Evolutionary conservation across 2,888 invertebrate genomes (phyloP).

Genomic region (Plagodis dolabraria): DNA sequence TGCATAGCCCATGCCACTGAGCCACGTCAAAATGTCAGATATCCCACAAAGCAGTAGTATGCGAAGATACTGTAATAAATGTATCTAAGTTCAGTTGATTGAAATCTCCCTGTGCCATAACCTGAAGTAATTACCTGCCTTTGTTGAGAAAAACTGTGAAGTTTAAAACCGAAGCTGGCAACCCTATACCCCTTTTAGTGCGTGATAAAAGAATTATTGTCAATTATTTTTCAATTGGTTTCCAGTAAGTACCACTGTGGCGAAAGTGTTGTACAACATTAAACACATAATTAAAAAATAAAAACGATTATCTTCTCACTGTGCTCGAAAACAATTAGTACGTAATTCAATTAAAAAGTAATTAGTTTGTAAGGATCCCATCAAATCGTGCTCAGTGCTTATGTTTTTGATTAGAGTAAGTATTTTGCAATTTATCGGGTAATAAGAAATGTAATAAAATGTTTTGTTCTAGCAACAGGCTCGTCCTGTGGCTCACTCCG

Average conservation of each 20-base stretch:
- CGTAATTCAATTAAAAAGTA: neutral
- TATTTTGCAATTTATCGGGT: neutral
- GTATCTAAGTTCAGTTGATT: too few relatives aligned
- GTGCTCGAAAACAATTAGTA: neutral
- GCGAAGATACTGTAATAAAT: too few relatives aligned
- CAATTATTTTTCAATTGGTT: slow-evolving; percentile 1
- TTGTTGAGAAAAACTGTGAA: too few relatives aligned
- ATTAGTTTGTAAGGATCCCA: neutral
- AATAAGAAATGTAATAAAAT: neutral
- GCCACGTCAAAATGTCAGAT: too few relatives aligned
- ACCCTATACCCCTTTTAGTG: too few relatives aligned
- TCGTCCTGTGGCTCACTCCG: too few relatives aligned
- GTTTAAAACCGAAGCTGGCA: too few relatives aligned
- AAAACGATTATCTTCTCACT: neutral
- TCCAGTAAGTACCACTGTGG: neutral
- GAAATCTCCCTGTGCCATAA: too few relatives aligned
- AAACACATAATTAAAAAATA: neutral
- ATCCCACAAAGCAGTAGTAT: too few relatives aligned
- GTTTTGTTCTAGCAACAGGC: too few relatives aligned
- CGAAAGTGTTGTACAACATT: neutral
- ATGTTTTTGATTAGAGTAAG: neutral
- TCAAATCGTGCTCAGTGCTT: neutral
- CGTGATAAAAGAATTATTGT: neutral
- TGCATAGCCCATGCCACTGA: too few relatives aligned
- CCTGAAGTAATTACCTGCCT: too few relatives aligned